phyloP scores from a whole-genome alignment of 2,113 vertebrate genomes.

The Rhabdornis inornatus region DNA sequence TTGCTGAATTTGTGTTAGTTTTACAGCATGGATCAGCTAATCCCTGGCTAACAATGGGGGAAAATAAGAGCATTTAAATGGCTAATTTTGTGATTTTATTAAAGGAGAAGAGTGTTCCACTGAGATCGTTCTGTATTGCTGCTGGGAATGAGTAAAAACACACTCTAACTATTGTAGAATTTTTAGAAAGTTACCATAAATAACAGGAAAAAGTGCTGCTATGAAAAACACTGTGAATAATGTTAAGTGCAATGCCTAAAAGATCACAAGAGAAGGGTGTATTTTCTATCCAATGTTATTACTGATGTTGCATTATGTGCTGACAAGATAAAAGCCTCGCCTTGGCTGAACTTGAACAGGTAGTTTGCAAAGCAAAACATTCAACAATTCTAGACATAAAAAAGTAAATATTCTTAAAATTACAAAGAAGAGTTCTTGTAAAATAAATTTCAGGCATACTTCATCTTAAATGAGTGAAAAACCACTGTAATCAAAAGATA shows the following conservation, averaged over 20 bases:
- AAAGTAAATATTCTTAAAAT: neutral
- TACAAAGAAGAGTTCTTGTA: neutral
- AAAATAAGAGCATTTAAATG: neutral
- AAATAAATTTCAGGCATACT: neutral
- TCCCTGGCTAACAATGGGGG: neutral
- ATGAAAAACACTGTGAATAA: neutral
- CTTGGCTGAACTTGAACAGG: conserved; percentile 31
- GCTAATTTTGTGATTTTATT: neutral
- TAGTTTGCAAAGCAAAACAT: conserved; percentile 28
- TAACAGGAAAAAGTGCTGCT: neutral
- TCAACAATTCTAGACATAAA: conserved; percentile 2
- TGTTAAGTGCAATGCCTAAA: conserved; percentile 17
- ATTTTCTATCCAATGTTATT: neutral
- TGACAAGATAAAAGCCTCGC: neutral
- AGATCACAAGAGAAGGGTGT: neutral
- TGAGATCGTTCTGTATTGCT: neutral
- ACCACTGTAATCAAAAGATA: neutral
- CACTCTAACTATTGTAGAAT: neutral
- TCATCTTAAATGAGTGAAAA: neutral
- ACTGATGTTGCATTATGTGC: neutral
- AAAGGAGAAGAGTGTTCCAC: neutral
- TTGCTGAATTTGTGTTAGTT: neutral
- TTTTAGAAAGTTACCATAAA: neutral
- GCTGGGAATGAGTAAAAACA: neutral
- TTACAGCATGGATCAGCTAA: neutral